These are phyloP conservation scores for Steinernema khuongi DNA, from an alignment of 1,140 invertebrate species.

Conservation along the genomic window DNA sequence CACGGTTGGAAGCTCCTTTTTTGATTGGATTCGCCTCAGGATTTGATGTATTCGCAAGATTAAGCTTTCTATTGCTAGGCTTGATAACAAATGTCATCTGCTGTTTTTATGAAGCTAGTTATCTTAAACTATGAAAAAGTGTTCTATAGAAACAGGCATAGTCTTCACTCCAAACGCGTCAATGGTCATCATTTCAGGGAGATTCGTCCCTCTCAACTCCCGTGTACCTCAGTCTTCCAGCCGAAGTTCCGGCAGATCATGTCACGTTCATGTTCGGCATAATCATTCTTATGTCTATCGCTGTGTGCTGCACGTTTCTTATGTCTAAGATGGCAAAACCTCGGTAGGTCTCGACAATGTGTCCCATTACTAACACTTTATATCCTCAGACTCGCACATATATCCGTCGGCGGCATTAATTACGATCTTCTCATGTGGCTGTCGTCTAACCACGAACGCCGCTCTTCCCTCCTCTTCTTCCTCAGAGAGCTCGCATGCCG, in stretches of 20 bases:
- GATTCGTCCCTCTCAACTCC: neutral
- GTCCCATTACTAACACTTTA: neutral
- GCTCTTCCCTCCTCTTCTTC: neutral
- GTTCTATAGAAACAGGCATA: neutral
- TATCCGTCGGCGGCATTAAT: constrained; percentile 3
- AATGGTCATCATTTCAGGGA: neutral
- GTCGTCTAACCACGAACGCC: neutral
- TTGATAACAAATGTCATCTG: no score
- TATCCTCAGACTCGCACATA: neutral
- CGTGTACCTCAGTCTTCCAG: neutral
- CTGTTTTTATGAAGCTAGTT: no score
- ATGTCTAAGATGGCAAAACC: constrained; percentile 7
- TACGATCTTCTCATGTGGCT: constrained; percentile 14
- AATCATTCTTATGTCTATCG: constrained; percentile 1
- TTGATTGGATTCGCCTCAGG: no score
- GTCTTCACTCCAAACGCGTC: neutral
- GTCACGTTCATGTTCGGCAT: constrained; percentile 11
- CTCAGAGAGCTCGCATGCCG: neutral
- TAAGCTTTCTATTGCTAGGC: no score
- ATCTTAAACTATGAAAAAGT: no score
- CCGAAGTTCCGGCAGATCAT: neutral
- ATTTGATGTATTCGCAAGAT: no score
- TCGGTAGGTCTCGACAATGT: neutral
- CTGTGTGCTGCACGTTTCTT: constrained; percentile 8
- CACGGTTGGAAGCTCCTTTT: no score